Conservation (phyloP, 1,140 invertebrate species). For the Aradophagus sp. region DNA sequence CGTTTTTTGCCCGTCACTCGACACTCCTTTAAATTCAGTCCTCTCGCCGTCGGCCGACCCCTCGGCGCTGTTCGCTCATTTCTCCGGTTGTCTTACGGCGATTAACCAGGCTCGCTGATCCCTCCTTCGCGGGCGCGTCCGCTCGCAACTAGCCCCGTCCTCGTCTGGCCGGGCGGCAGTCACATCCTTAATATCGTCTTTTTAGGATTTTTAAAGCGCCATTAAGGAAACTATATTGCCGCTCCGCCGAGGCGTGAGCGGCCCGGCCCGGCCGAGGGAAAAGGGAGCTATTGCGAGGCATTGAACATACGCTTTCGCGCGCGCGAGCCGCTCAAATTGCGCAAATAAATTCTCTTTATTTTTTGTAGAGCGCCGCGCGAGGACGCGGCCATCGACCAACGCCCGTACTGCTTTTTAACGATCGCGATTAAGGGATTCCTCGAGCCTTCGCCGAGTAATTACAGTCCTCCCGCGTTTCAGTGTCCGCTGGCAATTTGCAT, state of each 20-base stretch:
- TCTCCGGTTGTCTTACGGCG: slow-evolving; percentile 75
- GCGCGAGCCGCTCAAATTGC: slow-evolving; percentile 68
- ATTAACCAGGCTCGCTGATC: slow-evolving; percentile 72
- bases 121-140: slow-evolving; percentile 40
- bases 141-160: slow-evolving; percentile 41
- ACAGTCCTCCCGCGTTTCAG: slow-evolving; percentile 46
- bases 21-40: slow-evolving; percentile 74
- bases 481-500: slow-evolving; percentile 38
- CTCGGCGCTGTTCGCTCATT: slow-evolving; percentile 73
- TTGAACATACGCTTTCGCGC: slow-evolving; percentile 65
- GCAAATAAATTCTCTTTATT: slow-evolving; percentile 75
- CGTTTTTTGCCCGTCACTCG: slow-evolving; percentile 72
- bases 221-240: slow-evolving; percentile 76
- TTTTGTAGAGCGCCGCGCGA: slow-evolving; percentile 63
- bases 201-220: slow-evolving; percentile 75
- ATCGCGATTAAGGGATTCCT: slow-evolving; percentile 62
- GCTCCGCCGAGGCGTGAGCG: slow-evolving; percentile 60
- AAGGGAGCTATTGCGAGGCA: slow-evolving; percentile 56
- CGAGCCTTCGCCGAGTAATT: slow-evolving; percentile 49
- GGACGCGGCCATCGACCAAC: slow-evolving; percentile 51
- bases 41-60: slow-evolving; percentile 59
- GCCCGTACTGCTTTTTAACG: slow-evolving; percentile 62
- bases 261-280: slow-evolving; percentile 23
- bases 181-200: slow-evolving; percentile 75
- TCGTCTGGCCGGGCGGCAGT: slow-evolving; percentile 61